Evolutionary conservation across 2,113 vertebrate genomes (phyloP).

Genomic region (Dissostichus mawsoni): DNA sequence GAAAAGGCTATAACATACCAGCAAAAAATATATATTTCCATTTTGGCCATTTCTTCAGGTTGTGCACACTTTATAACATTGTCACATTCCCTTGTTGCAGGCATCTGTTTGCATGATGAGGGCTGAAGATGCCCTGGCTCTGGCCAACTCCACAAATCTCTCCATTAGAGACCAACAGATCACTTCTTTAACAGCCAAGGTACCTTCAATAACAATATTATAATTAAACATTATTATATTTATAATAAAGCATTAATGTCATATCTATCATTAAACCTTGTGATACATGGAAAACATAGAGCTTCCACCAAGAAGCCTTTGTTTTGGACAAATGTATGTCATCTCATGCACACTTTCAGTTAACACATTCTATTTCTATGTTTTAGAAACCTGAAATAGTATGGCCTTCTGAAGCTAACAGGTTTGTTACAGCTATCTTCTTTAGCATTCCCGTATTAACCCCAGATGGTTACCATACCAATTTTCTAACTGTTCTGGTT

Average conservation of each 20-base stretch:
- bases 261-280: background rate
- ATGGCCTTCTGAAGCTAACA: slow-evolving; percentile 13
- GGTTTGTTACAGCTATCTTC: slow-evolving; percentile 46
- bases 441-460: background rate
- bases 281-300: too few relatives aligned
- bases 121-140: slow-evolving; percentile 59
- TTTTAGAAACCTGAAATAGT: slow-evolving; percentile 50
- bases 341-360: background rate
- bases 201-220: background rate
- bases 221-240: background rate
- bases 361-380: background rate
- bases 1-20: background rate
- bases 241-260: background rate
- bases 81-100: slow-evolving; percentile 36
- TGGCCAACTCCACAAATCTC: slow-evolving; percentile 54
- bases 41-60: too few relatives aligned
- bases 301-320: background rate
- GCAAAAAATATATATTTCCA: background rate
- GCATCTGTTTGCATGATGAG: slow-evolving; percentile 74
- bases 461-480: background rate
- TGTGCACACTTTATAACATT: background rate
- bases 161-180: slow-evolving; percentile 66
- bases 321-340: background rate
- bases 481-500: background rate
- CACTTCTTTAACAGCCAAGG: slow-evolving; percentile 62